Percentiles rank a stretch among this genome's conserved stretches.
Conservation (phyloP, 1,140 invertebrate species). For the Zophobas morio region DNA sequence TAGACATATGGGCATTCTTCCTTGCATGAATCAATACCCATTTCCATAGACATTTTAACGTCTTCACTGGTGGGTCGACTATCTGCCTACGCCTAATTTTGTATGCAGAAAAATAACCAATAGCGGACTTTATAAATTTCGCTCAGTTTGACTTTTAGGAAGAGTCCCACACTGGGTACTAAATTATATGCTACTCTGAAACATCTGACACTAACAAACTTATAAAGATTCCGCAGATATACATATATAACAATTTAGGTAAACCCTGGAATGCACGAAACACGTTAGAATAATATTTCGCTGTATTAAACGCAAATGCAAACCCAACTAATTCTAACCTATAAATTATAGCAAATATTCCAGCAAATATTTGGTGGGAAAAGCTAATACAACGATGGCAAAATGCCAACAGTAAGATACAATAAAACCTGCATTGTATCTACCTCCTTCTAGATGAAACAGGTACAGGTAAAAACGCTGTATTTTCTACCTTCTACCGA, state of each 20-base stretch:
- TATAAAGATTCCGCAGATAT: not conserved
- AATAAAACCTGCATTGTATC: constrained; percentile 28
- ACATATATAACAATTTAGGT: not conserved
- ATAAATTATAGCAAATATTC: constrained; percentile 37
- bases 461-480: too few species aligned
- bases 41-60: too few species aligned
- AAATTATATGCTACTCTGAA: too few species aligned
- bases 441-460: not conserved
- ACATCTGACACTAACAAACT: not conserved
- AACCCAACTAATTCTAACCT: constrained; percentile 29
- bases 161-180: too few species aligned
- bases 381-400: constrained; percentile 26
- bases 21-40: too few species aligned
- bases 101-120: too few species aligned
- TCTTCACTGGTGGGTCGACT: too few species aligned
- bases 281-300: constrained; percentile 30
- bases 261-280: constrained; percentile 11
- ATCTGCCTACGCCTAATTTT: too few species aligned
- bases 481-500: too few species aligned
- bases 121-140: too few species aligned
- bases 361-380: constrained; percentile 27
- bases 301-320: constrained; percentile 17
- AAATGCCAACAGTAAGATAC: constrained; percentile 29
- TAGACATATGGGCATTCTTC: too few species aligned
- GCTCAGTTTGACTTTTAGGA: too few species aligned